Evolutionary conservation across 2,113 vertebrate genomes (phyloP).

Genomic region (Calidris pugnax): DNA sequence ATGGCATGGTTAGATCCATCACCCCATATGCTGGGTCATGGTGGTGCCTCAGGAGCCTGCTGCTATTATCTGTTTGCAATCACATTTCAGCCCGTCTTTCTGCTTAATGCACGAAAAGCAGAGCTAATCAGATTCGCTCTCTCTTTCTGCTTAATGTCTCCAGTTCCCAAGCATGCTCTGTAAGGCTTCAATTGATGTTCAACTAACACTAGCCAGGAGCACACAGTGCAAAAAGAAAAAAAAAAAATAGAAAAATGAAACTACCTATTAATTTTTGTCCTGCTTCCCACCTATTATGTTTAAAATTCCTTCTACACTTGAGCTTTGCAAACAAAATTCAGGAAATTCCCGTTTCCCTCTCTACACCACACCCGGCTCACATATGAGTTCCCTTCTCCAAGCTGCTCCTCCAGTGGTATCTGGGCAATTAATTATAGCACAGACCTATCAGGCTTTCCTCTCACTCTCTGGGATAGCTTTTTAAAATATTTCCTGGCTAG

Average conservation of each 20-base stretch:
- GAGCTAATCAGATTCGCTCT: slow-evolving; percentile 58
- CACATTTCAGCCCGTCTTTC: slow-evolving; percentile 41
- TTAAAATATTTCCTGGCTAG: not conserved
- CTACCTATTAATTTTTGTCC: slow-evolving; percentile 22
- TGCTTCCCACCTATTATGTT: slow-evolving; percentile 9
- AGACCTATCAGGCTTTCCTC: not conserved
- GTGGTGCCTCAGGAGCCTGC: slow-evolving; percentile 30
- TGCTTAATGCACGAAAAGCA: slow-evolving; percentile 59
- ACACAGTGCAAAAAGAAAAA: not conserved
- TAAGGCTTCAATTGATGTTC: slow-evolving; percentile 29
- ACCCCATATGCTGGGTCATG: not conserved
- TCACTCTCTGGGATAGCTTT: not conserved
- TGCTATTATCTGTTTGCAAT: slow-evolving; percentile 57
- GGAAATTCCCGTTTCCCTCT: not conserved
- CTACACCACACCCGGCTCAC: not conserved
- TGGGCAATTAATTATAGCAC: slow-evolving; percentile 22
- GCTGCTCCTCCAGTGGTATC: not conserved
- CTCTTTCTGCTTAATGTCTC: slow-evolving; percentile 49
- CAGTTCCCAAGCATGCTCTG: slow-evolving; percentile 38
- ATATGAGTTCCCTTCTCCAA: not conserved
- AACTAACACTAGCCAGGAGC: slow-evolving; percentile 25
- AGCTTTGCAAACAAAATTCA: slow-evolving; percentile 25
- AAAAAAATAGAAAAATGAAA: not conserved
- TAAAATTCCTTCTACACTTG: slow-evolving; percentile 9
- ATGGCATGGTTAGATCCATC: slow-evolving; percentile 33